Percentiles rank a stretch among this genome's conserved stretches.
Conservation (phyloP, 1,140 invertebrate genomes). For the Philotrypesis tridentata region DNA sequence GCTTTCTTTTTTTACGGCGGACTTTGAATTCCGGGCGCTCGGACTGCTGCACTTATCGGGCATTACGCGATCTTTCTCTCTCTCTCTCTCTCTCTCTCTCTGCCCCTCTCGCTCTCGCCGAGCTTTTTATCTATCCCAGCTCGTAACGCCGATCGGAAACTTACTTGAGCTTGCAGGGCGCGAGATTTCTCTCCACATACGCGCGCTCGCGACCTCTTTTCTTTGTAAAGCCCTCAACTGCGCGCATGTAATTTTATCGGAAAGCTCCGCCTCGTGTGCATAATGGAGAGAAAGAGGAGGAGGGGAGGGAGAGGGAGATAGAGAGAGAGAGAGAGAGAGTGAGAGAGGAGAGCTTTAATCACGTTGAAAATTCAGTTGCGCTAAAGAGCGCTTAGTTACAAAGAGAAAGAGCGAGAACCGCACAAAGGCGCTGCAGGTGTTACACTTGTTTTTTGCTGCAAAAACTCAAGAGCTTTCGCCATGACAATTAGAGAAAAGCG, state of each 20-base stretch:
- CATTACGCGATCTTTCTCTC: background rate
- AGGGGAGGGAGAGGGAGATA: too few species aligned
- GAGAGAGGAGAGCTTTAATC: background rate
- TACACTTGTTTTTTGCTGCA: too few species aligned
- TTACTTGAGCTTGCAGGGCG: background rate
- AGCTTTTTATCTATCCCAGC: conserved; percentile 16
- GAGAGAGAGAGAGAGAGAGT: too few species aligned
- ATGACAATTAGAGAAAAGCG: too few species aligned
- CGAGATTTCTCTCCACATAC: background rate
- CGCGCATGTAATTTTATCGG: conserved; percentile 4
- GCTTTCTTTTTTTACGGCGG: background rate
- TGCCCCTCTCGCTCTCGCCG: too few species aligned
- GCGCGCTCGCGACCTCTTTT: background rate
- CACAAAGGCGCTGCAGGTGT: too few species aligned
- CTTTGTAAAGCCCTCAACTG: background rate
- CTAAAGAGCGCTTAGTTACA: background rate
- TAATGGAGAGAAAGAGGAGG: too few species aligned
- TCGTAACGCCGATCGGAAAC: background rate
- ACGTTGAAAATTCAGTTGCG: background rate
- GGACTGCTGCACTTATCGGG: conserved; percentile 10
- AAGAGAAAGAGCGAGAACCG: too few species aligned
- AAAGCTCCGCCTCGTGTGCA: background rate
- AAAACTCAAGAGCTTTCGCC: too few species aligned
- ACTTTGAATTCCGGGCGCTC: background rate
- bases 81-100: background rate